Conservation (phyloP, 64 coral and sea anemone species). For the Porites australiensis region DNA sequence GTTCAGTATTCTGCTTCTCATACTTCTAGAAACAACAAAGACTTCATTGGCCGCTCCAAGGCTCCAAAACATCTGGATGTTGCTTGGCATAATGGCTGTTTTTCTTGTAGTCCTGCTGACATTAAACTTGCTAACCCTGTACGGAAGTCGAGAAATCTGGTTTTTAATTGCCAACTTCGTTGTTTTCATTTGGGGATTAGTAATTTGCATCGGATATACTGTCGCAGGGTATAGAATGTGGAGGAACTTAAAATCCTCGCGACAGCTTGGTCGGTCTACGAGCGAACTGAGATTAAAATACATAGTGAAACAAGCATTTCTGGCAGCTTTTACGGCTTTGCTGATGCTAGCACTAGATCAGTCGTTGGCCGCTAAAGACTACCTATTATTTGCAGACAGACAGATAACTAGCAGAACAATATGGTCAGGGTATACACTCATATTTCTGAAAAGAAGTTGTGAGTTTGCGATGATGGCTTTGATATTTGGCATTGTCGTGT, state of each 20-base stretch:
- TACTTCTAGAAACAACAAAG: slow-evolving; percentile 35
- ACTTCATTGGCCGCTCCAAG: slow-evolving; percentile 1
- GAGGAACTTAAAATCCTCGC: slow-evolving; percentile 18
- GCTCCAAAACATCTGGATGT: slow-evolving; percentile 25
- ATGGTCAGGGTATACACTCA: background rate
- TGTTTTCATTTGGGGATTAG: background rate
- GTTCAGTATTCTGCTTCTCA: slow-evolving; percentile 29
- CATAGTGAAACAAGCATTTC: background rate
- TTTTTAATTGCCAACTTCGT: background rate
- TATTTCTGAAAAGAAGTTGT: background rate
- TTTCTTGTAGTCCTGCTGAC: background rate
- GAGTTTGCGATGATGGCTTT: background rate
- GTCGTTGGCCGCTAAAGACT: background rate
- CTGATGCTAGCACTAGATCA: background rate
- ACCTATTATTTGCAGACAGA: background rate
- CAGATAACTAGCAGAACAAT: background rate
- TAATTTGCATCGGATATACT: slow-evolving; percentile 5
- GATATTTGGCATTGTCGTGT: slow-evolving; percentile 6
- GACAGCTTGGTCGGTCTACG: background rate
- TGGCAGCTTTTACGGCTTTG: background rate
- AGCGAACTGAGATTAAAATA: background rate
- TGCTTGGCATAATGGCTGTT: background rate
- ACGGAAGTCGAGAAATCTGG: background rate
- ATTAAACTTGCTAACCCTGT: slow-evolving; percentile 10
- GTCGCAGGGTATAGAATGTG: slow-evolving; percentile 16